Evolutionary conservation across 2,797 vertebrate genomes (phyloP).

Genomic region (Macrochelys suwanniensis): DNA sequence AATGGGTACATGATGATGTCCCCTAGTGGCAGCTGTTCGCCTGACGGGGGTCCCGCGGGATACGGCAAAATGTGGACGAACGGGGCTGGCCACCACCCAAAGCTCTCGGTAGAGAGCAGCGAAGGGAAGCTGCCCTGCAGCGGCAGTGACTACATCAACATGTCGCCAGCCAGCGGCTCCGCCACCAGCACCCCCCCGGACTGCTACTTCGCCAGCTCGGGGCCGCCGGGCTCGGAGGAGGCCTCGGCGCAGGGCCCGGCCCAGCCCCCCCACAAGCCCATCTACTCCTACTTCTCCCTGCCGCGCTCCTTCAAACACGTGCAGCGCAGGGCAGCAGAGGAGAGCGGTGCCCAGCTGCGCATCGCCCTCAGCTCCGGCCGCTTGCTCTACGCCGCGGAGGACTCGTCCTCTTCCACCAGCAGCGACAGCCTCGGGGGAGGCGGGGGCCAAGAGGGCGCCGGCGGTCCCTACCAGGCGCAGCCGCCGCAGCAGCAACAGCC

Average conservation of each 20-base stretch:
- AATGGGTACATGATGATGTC: slow-evolving; percentile 95
- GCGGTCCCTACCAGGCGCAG: slow-evolving; percentile 35
- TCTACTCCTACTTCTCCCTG: slow-evolving; percentile 89
- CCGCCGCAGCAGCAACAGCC: slow-evolving; percentile 68
- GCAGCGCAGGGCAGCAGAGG: slow-evolving; percentile 72
- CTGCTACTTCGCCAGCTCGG: slow-evolving; percentile 79
- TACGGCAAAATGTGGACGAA: slow-evolving; percentile 89
- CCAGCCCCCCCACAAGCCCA: slow-evolving; percentile 80
- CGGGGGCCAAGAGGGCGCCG: slow-evolving; percentile 41
- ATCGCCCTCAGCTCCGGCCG: slow-evolving; percentile 82
- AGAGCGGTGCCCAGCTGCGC: slow-evolving; percentile 76
- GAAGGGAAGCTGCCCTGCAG: slow-evolving; percentile 83
- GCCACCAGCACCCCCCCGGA: slow-evolving; percentile 89
- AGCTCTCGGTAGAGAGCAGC: slow-evolving; percentile 83
- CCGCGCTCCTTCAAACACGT: slow-evolving; percentile 90
- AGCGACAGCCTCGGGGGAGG: slow-evolving; percentile 85
- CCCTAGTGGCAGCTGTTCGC: slow-evolving; percentile 89
- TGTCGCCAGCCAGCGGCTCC: slow-evolving; percentile 90
- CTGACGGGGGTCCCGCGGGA: slow-evolving; percentile 81
- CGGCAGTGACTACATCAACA: slow-evolving; percentile 90
- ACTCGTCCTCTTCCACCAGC: slow-evolving; percentile 89
- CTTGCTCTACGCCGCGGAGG: slow-evolving; percentile 83
- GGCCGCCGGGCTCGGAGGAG: slow-evolving; percentile 61
- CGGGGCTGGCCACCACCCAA: slow-evolving; percentile 80
- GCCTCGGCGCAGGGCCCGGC: slow-evolving; percentile 53